Conservation (phyloP, 1,140 invertebrate genomes). For the Charaxes varanes region DNA sequence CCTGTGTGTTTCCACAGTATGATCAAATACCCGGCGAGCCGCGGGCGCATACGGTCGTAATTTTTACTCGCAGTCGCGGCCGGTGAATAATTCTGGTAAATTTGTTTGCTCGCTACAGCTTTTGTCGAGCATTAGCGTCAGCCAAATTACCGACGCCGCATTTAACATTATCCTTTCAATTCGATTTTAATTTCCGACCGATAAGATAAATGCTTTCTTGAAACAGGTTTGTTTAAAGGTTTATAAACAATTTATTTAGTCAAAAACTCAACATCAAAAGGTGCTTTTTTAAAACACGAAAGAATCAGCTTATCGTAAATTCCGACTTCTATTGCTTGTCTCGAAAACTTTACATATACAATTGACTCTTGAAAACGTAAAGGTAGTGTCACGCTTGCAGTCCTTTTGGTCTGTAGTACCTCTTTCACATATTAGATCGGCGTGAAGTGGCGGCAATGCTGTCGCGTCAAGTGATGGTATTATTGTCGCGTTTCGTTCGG, state of each 20-base stretch:
- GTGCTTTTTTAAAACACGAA: too few species aligned
- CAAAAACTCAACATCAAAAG: too few species aligned
- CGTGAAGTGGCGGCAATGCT: too few species aligned
- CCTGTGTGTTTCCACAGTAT: slow-evolving; percentile 18
- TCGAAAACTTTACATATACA: too few species aligned
- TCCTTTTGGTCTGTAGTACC: too few species aligned
- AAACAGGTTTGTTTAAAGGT: background rate
- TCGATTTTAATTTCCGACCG: slow-evolving; percentile 17
- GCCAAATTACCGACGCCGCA: slow-evolving; percentile 41
- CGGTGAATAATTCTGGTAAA: slow-evolving; percentile 63
- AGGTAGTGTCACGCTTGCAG: too few species aligned
- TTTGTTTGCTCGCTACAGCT: slow-evolving; percentile 57
- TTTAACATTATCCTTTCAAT: slow-evolving; percentile 33
- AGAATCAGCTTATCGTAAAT: too few species aligned
- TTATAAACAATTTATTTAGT: slow-evolving; percentile 2
- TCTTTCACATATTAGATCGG: too few species aligned
- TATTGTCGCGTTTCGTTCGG: too few species aligned
- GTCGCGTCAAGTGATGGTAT: too few species aligned
- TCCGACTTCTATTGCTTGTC: too few species aligned
- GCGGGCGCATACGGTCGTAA: slow-evolving; percentile 50
- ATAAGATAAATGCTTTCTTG: slow-evolving; percentile 9
- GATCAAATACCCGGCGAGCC: slow-evolving; percentile 25
- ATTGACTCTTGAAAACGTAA: too few species aligned
- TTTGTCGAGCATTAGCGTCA: slow-evolving; percentile 52
- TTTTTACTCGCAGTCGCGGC: slow-evolving; percentile 43